Percentiles rank a stretch among this genome's conserved stretches.
These are phyloP conservation scores for Aphodius granarius DNA, from an alignment of 2,888 invertebrate species.

Conservation along the genomic window DNA sequence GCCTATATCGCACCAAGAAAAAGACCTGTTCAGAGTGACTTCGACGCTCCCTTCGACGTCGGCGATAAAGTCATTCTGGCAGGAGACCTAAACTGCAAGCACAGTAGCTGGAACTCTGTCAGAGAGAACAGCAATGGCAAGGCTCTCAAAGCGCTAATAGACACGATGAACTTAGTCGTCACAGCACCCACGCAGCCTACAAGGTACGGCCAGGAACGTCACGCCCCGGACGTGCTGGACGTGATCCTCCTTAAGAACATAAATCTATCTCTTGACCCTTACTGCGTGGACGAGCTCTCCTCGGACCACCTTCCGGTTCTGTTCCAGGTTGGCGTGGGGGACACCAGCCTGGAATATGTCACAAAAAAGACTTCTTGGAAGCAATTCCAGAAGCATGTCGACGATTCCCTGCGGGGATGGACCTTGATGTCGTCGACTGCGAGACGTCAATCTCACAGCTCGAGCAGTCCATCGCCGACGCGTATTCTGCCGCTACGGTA, in stretches of 20 bases:
- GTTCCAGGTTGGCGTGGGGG: not conserved
- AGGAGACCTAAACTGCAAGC: not conserved
- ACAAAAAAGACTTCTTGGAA: not conserved
- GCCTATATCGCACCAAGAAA: not conserved
- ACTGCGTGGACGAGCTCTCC: not conserved
- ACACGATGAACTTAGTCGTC: not conserved
- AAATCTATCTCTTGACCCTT: not conserved
- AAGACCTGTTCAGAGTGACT: not conserved
- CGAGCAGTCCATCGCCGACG: not conserved
- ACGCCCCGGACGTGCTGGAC: not conserved
- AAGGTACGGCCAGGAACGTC: not conserved
- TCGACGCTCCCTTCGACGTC: not conserved
- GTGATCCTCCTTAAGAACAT: not conserved
- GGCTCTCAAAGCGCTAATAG: not conserved
- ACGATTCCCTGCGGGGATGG: not conserved
- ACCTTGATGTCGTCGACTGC: not conserved
- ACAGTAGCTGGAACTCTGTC: not conserved
- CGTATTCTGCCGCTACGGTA: not conserved
- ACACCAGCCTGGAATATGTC: not conserved
- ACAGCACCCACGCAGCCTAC: not conserved
- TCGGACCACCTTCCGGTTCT: not conserved
- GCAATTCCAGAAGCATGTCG: not conserved
- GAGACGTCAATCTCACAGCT: not conserved
- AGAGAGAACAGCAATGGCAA: not conserved
- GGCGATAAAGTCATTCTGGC: not conserved